A percentile compares a stretch with the other conserved stretches of the same genome.
phyloP scores from a whole-genome alignment of 2,797 vertebrate genomes.

The Artibeus lituratus region DNA sequence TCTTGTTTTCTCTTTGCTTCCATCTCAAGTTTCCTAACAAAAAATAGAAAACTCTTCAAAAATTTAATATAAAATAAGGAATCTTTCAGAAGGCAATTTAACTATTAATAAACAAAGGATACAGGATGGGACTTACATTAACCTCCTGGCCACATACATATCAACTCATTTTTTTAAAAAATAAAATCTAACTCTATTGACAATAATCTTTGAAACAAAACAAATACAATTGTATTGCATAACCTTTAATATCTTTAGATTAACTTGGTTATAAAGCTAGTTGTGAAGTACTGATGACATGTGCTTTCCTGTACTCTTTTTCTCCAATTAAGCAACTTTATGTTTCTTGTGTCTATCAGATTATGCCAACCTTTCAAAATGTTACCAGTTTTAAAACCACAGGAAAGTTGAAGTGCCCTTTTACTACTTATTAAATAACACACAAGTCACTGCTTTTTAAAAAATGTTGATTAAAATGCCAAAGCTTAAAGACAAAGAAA shows the following conservation, averaged over 20 bases:
- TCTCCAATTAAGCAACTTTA: not conserved
- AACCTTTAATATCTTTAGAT: not conserved
- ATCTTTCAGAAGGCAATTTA: not conserved
- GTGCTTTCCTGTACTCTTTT: not conserved
- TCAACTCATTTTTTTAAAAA: slow-evolving; percentile 20
- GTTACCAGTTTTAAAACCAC: not conserved
- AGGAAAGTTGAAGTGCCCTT: not conserved
- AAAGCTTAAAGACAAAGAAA: not conserved
- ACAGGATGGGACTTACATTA: not conserved
- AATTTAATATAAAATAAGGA: not conserved
- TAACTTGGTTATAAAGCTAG: not conserved
- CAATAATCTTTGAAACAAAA: not conserved
- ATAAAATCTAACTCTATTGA: not conserved
- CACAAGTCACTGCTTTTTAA: not conserved
- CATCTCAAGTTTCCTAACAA: slow-evolving; percentile 93
- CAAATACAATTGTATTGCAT: not conserved
- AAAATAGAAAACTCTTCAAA: slow-evolving; percentile 7
- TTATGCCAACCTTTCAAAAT: not conserved
- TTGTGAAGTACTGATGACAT: not conserved
- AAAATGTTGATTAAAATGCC: not conserved
- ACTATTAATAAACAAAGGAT: slow-evolving; percentile 8
- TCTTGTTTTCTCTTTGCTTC: slow-evolving; percentile 95
- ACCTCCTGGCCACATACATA: not conserved
- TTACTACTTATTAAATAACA: slow-evolving; percentile 6
- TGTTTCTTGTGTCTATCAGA: not conserved